Evolutionary conservation across 2,797 vertebrate species (phyloP).

Genomic region (Xenentodon cancila): DNA sequence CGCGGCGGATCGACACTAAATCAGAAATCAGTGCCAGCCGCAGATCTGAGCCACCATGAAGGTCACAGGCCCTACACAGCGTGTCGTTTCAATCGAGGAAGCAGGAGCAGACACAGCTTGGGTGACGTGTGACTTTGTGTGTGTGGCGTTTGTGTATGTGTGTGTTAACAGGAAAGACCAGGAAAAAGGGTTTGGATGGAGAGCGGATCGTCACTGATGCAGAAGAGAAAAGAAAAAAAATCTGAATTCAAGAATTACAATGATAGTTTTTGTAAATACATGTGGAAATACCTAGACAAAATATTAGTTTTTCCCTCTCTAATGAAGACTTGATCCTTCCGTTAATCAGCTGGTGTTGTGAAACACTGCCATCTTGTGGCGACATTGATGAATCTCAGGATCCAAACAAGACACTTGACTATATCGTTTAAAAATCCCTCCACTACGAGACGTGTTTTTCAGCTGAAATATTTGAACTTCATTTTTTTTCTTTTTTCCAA

Average conservation of each 20-base stretch:
- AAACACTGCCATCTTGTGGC: slow-evolving; percentile 78
- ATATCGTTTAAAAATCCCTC: too few relatives aligned
- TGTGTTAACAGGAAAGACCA: slow-evolving; percentile 36
- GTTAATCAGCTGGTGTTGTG: slow-evolving; percentile 50
- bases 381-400: too few relatives aligned
- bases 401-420: too few relatives aligned
- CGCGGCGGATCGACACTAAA: slow-evolving; percentile 99
- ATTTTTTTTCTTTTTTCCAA: too few relatives aligned
- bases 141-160: neutral
- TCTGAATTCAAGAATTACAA: too few relatives aligned
- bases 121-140: slow-evolving; percentile 54
- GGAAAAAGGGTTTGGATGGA: slow-evolving; percentile 20
- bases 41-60: slow-evolving; percentile 99
- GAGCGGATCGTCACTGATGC: slow-evolving; percentile 18
- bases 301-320: neutral
- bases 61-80: slow-evolving; percentile 93
- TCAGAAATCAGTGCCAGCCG: slow-evolving; percentile 99
- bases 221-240: neutral
- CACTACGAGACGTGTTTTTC: neutral
- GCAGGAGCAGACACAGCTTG: slow-evolving; percentile 75
- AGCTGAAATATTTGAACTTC: neutral
- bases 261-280: neutral
- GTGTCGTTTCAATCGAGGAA: slow-evolving; percentile 79
- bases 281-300: neutral
- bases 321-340: slow-evolving; percentile 1